These are phyloP conservation scores for Phrynocephalus guinanensis DNA, from an alignment of 2,797 vertebrate genomes.

Conservation along the genomic window DNA sequence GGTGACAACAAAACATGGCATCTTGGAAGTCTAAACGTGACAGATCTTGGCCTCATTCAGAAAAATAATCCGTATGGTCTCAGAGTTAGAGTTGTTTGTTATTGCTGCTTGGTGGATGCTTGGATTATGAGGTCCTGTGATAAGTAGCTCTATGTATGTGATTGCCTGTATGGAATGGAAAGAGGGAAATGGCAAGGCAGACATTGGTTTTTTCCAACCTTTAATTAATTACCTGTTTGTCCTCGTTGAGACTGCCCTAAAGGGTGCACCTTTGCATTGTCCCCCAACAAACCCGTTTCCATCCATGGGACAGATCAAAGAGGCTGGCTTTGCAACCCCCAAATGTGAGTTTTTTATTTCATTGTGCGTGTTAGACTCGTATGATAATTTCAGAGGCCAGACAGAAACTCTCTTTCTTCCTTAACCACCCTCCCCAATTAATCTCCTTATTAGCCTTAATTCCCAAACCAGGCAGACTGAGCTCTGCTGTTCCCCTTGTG, in stretches of 20 bases:
- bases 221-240: background rate
- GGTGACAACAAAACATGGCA: background rate
- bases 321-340: too few species aligned
- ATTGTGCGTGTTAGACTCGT: slow-evolving; percentile 46
- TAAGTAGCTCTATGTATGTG: background rate
- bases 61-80: background rate
- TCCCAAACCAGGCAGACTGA: slow-evolving; percentile 71
- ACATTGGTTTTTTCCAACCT: background rate
- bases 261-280: background rate
- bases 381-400: slow-evolving; percentile 56
- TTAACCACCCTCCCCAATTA: slow-evolving; percentile 61
- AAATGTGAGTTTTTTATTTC: background rate
- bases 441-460: slow-evolving; percentile 74
- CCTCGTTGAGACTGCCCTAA: background rate
- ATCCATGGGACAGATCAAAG: background rate
- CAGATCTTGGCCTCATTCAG: background rate
- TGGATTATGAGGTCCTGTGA: background rate
- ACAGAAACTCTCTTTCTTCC: slow-evolving; percentile 52
- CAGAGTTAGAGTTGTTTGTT: background rate
- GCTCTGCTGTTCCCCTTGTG: slow-evolving; percentile 72
- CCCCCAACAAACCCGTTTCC: background rate
- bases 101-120: background rate
- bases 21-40: background rate
- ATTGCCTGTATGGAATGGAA: background rate
- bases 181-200: background rate